Evolutionary conservation across 2,888 invertebrate species (phyloP), one percentile per base, ranked within the genome.

Genomic region (Myathropa florea): DNA sequence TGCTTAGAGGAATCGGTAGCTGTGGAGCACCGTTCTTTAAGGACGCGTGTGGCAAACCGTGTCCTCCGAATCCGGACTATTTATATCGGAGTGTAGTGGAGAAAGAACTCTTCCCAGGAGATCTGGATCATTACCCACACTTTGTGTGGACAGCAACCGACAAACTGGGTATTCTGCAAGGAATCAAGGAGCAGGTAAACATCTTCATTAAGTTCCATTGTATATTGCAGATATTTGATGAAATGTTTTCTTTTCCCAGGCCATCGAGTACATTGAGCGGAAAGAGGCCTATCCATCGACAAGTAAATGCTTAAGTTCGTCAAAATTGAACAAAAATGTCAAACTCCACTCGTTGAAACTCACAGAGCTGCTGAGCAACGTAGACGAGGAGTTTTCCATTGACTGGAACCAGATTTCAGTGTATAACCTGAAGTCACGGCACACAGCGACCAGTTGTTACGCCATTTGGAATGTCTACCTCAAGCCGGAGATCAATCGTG

Each of bases 401-500:
- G 92, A 93, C 73, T 93, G 93, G 93, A 83, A 89, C 64, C 89
- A 90, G 80, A 90, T 93, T 26, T 91, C 92, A 4, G 87, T 88
- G 0, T 72, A 90, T 55, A 90, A 91, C 76, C 85, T 94, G 4
- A 93, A 94, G 83, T 91, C 93, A 39, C 94, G 94, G n/a, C 96
- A 96, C 89, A 93, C 94, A 0, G 92, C 94, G 0, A 92, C 93
- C 10, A 96, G 96, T 90, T 96, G 96, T 90, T 92, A 94, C 89
- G 93, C 95, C 0, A 94, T 96, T 90, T 97, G 97, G 97, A 94
- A 94, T 80, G 93, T 95, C 24, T 95, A 95, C 89, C 91, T 96
- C 63, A 95, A 96, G 90, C 96, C 96, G 0, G 91, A 93, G 18
- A 93, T 96, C 18, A 96, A 95, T 87, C 96, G 94, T 63, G 89